Conservation (phyloP, 1,140 invertebrate species). For the Drosophila busckii region DNA sequence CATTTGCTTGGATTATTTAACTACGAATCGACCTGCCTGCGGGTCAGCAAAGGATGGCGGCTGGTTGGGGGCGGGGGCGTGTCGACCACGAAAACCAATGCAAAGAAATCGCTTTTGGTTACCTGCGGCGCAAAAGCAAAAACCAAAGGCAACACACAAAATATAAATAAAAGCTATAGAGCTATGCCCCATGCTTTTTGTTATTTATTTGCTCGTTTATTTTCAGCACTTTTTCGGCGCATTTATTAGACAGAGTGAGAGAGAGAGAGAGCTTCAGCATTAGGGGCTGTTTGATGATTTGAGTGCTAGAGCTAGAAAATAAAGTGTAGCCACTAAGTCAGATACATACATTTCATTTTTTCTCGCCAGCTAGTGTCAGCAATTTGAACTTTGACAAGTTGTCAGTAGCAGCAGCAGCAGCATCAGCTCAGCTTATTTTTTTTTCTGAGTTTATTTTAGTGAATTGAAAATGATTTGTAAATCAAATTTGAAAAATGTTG, state of each 20-base stretch:
- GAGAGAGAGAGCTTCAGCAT: too few species aligned
- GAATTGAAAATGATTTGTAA: slow-evolving; percentile 60
- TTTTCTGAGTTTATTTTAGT: slow-evolving; percentile 6
- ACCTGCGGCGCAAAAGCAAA: slow-evolving; percentile 6
- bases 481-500: slow-evolving; percentile 51
- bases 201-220: slow-evolving; percentile 63
- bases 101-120: slow-evolving; percentile 36
- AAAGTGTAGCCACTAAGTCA: not conserved
- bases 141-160: too few species aligned
- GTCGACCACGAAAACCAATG: slow-evolving; percentile 47
- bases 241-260: slow-evolving; percentile 63
- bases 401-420: slow-evolving; percentile 19
- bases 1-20: slow-evolving; percentile 65
- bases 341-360: too few species aligned
- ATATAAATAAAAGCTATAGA: too few species aligned
- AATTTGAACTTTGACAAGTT: slow-evolving; percentile 20
- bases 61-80: not conserved
- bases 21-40: slow-evolving; percentile 28
- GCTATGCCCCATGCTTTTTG: too few species aligned
- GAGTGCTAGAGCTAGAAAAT: too few species aligned
- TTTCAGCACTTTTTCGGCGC: slow-evolving; percentile 59
- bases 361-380: slow-evolving; percentile 9
- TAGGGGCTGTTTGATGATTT: too few species aligned
- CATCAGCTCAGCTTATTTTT: too few species aligned
- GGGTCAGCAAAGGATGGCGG: not conserved